Base-by-base conservation (phyloP, 2,113 vertebrate genomes). In the Orcinus orca region DNA sequence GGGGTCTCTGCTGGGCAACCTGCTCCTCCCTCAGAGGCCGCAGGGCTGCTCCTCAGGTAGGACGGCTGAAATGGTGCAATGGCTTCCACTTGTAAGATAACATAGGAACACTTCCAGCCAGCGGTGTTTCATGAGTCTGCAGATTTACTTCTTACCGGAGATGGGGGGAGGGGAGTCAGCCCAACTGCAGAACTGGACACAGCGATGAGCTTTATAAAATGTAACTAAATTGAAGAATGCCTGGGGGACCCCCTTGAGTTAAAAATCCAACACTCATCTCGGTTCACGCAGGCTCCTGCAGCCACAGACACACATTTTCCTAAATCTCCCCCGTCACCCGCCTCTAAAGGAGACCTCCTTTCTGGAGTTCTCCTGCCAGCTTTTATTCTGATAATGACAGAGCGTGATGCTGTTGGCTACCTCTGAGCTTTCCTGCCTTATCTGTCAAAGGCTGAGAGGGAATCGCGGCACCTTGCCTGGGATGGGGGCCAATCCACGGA, bases 121-220 rank as follows among this genome's bases (percentile, higher is more conserved):
- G 31, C 41, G 31, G 90, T 60, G 33, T 23, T 41, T n/a, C 38
- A 0, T 13, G 71, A 14, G 86, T 82, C 26, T 15, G 82, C 44
- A 0, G 2, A 3, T 2, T n/a, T 5, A 9, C 26, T 44, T 63
- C 18, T 31, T 10, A 5, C 0, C 0, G 62, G 12, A 25, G n/a
- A 2, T 10, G 0, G 50, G 21, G 13, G 26, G n/a, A 0, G 14
- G 1, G n/a, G 12, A 21, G 47, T 21, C 2, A 10, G 44, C 5
- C 44, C 5, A 9, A 3, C 41, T 5, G 1, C 2, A 8, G n/a
- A 23, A 13, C 6, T 91, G 13, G 21, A 18, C 18, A 85, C 47
- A 33, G 58, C 20, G 8, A 82, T 8, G 33, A 50, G 12, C 50
- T 92, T 79, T 23, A 2, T 44, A 50, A 68, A 3, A n/a, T 71